Evolutionary conservation across 2,888 invertebrate genomes (phyloP).

Genomic region (Agonopterix alstromeriana): DNA sequence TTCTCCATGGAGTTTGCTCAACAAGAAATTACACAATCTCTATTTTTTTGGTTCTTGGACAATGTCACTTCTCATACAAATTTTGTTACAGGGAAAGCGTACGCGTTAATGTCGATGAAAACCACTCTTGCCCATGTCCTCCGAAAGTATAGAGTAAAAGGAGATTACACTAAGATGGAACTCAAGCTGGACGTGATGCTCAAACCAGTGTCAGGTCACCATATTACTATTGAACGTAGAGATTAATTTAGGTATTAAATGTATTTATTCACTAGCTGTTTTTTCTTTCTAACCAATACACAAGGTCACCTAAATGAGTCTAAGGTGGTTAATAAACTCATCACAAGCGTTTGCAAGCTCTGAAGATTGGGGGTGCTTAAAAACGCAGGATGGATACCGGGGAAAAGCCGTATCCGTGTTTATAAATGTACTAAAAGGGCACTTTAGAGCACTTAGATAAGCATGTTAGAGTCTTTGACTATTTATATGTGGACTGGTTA

Average conservation of each 20-base stretch:
- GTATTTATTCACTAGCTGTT: not conserved
- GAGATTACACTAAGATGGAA: slow-evolving; percentile 34
- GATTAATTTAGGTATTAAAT: not conserved
- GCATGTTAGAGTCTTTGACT: too few relatives aligned
- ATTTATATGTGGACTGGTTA: too few relatives aligned
- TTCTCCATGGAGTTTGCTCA: not conserved
- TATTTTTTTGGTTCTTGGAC: not conserved
- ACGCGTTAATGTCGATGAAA: slow-evolving; percentile 54
- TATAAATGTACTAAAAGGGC: too few relatives aligned
- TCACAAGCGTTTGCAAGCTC: too few relatives aligned
- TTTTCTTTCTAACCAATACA: not conserved
- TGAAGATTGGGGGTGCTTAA: too few relatives aligned
- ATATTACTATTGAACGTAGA: slow-evolving; percentile 30
- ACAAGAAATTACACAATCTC: not conserved
- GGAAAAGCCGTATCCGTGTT: too few relatives aligned
- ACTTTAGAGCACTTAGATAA: too few relatives aligned
- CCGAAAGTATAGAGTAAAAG: slow-evolving; percentile 32
- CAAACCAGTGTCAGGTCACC: slow-evolving; percentile 38
- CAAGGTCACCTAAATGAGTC: too few relatives aligned
- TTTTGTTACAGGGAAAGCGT: slow-evolving; percentile 39
- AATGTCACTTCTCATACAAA: not conserved
- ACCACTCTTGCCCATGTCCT: slow-evolving; percentile 40
- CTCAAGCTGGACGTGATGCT: slow-evolving; percentile 44
- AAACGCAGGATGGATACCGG: too few relatives aligned
- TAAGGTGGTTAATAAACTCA: too few relatives aligned